Evolutionary conservation across 2,113 vertebrate genomes (phyloP).

Genomic region (Empidonax traillii): DNA sequence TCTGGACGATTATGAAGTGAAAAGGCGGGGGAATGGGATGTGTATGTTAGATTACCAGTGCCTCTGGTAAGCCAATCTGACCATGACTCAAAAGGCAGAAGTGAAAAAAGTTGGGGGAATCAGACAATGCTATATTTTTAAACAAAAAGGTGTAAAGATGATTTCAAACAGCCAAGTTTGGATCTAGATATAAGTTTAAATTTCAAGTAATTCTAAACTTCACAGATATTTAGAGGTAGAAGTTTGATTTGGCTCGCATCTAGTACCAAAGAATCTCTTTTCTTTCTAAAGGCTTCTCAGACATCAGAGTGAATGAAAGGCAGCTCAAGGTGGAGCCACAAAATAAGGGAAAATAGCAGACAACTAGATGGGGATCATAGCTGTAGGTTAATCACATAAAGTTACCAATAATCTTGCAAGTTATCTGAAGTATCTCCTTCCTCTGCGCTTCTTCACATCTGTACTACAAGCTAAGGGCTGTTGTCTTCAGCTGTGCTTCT

Average conservation of each 20-base stretch:
- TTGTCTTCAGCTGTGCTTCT: neutral
- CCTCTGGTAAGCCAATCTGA: neutral
- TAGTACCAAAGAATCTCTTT: neutral
- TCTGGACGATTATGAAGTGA: slow-evolving; percentile 38
- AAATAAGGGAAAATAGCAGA: neutral
- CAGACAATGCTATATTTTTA: neutral
- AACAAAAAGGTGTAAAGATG: slow-evolving; percentile 8
- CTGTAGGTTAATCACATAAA: neutral
- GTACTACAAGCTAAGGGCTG: neutral
- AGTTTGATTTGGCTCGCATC: neutral
- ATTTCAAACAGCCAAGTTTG: neutral
- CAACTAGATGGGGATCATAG: neutral
- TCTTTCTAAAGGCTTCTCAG: slow-evolving; percentile 1
- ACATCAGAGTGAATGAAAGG: neutral
- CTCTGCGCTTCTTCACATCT: neutral
- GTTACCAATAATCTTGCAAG: neutral
- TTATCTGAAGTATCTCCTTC: neutral
- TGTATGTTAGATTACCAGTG: neutral
- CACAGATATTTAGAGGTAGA: neutral
- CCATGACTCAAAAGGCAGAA: neutral
- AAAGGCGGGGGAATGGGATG: neutral
- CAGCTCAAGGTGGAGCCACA: neutral
- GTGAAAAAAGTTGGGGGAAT: neutral
- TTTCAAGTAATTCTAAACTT: slow-evolving; percentile 7
- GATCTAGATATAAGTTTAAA: neutral